Conservation (phyloP, 2,888 invertebrate species). For the Oscheius sp. region DNA sequence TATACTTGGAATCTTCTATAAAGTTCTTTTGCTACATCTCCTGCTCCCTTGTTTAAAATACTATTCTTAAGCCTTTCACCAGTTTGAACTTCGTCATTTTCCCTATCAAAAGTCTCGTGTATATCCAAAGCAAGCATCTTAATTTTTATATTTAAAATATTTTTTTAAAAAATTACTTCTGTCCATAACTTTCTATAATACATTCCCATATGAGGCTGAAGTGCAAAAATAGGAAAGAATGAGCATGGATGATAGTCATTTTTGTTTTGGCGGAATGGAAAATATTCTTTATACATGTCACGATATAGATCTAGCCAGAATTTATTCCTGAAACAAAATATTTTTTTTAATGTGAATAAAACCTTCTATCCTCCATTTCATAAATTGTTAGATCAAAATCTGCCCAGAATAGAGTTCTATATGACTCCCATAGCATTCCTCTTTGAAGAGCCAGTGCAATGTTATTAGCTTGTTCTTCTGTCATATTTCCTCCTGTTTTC, state of each 20-base stretch:
- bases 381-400: constrained; percentile 66
- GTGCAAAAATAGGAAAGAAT: constrained; percentile 82
- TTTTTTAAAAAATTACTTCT: constrained; percentile 40
- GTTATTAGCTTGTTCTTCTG: constrained; percentile 54
- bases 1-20: constrained; percentile 64
- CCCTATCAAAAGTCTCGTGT: constrained; percentile 67
- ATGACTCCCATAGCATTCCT: constrained; percentile 65
- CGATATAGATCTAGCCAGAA: constrained; percentile 86
- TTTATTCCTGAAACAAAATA: constrained; percentile 72
- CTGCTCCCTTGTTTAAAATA: constrained; percentile 61
- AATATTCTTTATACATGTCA: constrained; percentile 83
- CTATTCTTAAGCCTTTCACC: constrained; percentile 65
- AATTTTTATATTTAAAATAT: constrained; percentile 9
- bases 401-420: constrained; percentile 68
- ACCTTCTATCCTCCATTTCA: constrained; percentile 68
- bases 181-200: constrained; percentile 67
- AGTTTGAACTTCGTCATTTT: constrained; percentile 60
- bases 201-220: constrained; percentile 73
- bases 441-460: constrained; percentile 60
- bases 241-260: constrained; percentile 85
- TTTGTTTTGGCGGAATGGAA: constrained; percentile 79
- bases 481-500: constrained; percentile 54
- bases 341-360: not conserved
- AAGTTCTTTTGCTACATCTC: constrained; percentile 65
- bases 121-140: constrained; percentile 69